Conservation (phyloP, 2,888 invertebrate genomes). For the Nyleta sp. region DNA sequence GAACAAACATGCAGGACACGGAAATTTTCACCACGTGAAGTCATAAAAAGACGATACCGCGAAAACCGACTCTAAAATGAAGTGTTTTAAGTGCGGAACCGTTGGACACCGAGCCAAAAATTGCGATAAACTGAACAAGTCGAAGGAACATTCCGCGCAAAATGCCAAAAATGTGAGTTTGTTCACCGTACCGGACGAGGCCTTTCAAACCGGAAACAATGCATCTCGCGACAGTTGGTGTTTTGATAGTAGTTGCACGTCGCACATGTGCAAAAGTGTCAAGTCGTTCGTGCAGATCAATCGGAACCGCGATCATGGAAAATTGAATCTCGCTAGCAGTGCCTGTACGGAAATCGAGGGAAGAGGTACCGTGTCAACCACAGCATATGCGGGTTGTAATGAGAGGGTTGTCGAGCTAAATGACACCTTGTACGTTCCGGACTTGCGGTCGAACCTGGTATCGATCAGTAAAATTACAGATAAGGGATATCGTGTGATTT, state of each 20-base stretch:
- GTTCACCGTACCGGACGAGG: neutral
- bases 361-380: constrained; percentile 15
- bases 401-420: neutral
- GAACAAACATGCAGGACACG: neutral
- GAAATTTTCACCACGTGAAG: neutral
- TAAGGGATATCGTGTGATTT: constrained; percentile 44
- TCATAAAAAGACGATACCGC: neutral
- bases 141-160: neutral
- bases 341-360: constrained; percentile 30
- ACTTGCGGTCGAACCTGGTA: constrained; percentile 22
- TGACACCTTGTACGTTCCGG: neutral
- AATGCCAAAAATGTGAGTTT: neutral
- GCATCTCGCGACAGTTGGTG: constrained; percentile 10
- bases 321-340: constrained; percentile 45
- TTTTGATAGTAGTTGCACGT: constrained; percentile 43
- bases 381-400: constrained; percentile 2
- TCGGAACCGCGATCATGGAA: constrained; percentile 14
- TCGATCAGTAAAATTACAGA: constrained; percentile 31
- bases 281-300: constrained; percentile 31
- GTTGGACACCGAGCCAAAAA: constrained; percentile 44
- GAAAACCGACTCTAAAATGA: constrained; percentile 6
- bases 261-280: constrained; percentile 17
- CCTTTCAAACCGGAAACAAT: neutral
- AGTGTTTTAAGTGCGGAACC: constrained; percentile 5
- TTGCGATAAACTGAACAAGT: constrained; percentile 11